A percentile compares a stretch with the other conserved stretches of the same genome.
Conservation (phyloP, 30 jellyfish, hydroid and myxozoan species). For the Aurelia sp. region DNA sequence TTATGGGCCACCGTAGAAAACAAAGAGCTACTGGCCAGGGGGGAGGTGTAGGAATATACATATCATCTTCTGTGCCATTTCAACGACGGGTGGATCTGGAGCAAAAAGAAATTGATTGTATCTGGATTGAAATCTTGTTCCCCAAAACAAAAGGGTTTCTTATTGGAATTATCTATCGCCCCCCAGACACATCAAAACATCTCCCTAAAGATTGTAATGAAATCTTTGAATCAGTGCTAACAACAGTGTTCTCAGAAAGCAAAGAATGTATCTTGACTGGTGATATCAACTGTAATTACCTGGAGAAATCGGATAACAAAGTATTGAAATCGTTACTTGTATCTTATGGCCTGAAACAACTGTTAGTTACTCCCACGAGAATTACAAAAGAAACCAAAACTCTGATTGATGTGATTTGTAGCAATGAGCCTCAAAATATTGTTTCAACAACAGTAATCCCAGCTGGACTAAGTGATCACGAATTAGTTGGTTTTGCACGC, state of each 20-base stretch:
- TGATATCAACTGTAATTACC: constrained; percentile 18
- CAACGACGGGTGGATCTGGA: constrained; percentile 60
- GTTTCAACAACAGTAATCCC: no score
- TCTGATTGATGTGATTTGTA: constrained; percentile 30
- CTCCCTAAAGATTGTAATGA: no score
- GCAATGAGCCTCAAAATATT: no score
- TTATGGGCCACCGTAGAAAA: no score
- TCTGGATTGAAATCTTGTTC: constrained; percentile 48
- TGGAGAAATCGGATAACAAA: constrained; percentile 15
- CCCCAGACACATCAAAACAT: no score
- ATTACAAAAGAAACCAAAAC: constrained; percentile 45
- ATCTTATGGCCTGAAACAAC: constrained; percentile 28
- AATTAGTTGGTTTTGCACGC: constrained; percentile 53
- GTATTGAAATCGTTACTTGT: constrained; percentile 1
- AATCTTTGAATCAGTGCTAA: no score
- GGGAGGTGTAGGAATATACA: constrained; percentile 63
- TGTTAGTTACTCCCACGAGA: constrained; percentile 56
- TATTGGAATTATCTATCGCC: no score
- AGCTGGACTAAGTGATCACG: neutral
- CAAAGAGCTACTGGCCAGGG: constrained; percentile 57
- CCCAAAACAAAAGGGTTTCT: no score
- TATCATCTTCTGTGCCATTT: constrained; percentile 41
- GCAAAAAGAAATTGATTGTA: constrained; percentile 52
- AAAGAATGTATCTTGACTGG: no score
- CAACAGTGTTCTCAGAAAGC: no score